Evolutionary conservation across 2,797 vertebrate species (phyloP), one percentile per base, ranked within the genome.

Genomic region (Myotis vivesi): DNA sequence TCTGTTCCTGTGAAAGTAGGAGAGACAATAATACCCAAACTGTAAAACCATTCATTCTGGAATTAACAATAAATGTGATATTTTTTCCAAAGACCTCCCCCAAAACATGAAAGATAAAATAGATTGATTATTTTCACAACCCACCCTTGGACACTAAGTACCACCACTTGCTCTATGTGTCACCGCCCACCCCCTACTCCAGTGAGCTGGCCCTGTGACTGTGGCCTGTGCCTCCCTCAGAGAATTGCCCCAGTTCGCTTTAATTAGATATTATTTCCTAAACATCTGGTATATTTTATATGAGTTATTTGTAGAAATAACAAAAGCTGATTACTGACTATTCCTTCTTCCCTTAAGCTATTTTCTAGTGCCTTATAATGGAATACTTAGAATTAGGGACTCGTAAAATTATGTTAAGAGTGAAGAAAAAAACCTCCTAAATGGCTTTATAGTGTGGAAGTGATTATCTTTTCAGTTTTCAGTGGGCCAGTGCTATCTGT

Each of bases 221-320:
- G 59, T n/a, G 22, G 30, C 66, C 69, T 76, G 13, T 16, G 16
- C 77, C 68, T 87, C 64, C 30, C 82, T 66, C 46, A 44, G 59
- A 76, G 80, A 94, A 25, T 69, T 57, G 30, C 33, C 13, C 38
- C 36, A n/a, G 6, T 83, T 79, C 49, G 20, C 93, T 91, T 91
- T 91, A 91, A 95, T 89, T 87, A 81, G 71, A 87, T 89, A 85
- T 62, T 36, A 73, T 81, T 93, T 93, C 87, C 77, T 84, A 92
- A 87, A 92, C 57, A 82, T 72, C 49, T 17, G 59, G 41, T 95
- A 7, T 77, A 38, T 89, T 96, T 91, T 76, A 72, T 80, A 51
- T 28, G 16, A 71, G 71, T 73, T 96, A 77, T 82, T 96, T 82
- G 55, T 83, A 89, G 93, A 95, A 91, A 86, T 41, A 94, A 44